Percentiles rank a stretch among this genome's conserved stretches.
Conservation (phyloP, 92 coral and sea anemone species). For the Palythoa heliodiscus region DNA sequence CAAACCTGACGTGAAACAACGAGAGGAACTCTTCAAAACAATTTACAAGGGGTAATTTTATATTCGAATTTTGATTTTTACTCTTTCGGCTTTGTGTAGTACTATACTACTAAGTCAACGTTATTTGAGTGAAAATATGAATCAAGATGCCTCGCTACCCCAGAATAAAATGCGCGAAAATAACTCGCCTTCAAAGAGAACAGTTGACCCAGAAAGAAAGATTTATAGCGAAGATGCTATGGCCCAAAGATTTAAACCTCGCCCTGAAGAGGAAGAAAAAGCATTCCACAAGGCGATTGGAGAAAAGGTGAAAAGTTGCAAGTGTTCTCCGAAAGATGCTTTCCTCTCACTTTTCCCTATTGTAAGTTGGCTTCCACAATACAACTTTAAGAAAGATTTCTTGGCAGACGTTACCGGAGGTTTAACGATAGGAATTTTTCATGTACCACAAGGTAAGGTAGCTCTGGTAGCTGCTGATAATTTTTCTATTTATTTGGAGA, state of each 20-base stretch:
- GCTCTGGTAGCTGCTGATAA: not conserved
- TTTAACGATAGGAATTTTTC: slow-evolving; percentile 88
- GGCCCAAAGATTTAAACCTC: slow-evolving; percentile 20
- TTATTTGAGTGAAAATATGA: not conserved
- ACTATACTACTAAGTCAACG: not conserved
- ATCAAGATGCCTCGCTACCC: not conserved
- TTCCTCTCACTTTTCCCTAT: slow-evolving; percentile 64
- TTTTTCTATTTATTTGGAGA: not conserved
- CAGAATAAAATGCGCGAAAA: not conserved
- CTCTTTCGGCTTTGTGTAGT: not conserved
- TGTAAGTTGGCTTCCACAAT: slow-evolving; percentile 85
- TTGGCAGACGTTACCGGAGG: slow-evolving; percentile 81
- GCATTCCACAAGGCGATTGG: not conserved
- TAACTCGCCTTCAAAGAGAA: not conserved
- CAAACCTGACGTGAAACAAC: too few relatives aligned
- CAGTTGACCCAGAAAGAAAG: slow-evolving; percentile 1
- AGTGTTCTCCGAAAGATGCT: slow-evolving; percentile 19
- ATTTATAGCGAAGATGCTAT: slow-evolving; percentile 29
- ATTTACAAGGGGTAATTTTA: too few relatives aligned
- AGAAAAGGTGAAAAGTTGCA: not conserved
- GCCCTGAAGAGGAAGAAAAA: not conserved
- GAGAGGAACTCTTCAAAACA: too few relatives aligned
- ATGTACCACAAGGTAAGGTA: slow-evolving; percentile 88
- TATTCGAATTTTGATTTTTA: too few relatives aligned
- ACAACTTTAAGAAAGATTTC: slow-evolving; percentile 62